Evolutionary conservation across 2,113 vertebrate species (phyloP), one percentile per base, ranked within the genome.

Genomic region (Otolemur garnettii): DNA sequence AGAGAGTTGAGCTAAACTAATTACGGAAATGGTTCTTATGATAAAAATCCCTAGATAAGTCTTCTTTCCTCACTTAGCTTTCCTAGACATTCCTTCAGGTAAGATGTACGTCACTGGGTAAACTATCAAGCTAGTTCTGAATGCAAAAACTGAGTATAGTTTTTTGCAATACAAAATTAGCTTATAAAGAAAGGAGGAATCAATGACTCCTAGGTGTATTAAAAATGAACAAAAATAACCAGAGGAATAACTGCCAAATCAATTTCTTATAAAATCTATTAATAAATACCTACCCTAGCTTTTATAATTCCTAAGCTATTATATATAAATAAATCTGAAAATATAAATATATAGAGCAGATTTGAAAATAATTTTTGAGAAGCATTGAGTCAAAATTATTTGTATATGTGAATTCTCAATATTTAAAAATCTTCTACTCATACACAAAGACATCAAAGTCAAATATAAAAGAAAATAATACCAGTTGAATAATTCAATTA

Each of bases 301-400:
- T 80, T 87, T 75, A 69, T 69, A 59, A 59, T 18, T 87, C 53
- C 80, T 26, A 82, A 84, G 45, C 7, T 81, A 62, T 35, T 82
- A 45, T 14, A 71, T 42, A 57, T 50, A 22, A 94, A 87, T 72
- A 92, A 94, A 72, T 90, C 14, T 59, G 6, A 84, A 90, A 87
- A 66, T 59, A 91, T 85, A 90, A 87, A 66, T 59, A 91, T 85
- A 18, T 85, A 77, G 33, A 91, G 33, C 38, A 86, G n/a, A 91
- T 91, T 87, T 91, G 68, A 91, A 95, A 95, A 72, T 68, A 90
- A 83, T 4, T 92, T 88, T 80, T 92, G 42, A 94, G 59, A 90
- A 68, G 18, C 55, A 78, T 17, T 35, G 21, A 19, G 60, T 89
- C 75, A 96, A 89, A 94, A 80, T 84, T 78, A 90, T 87, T 90